phyloP scores from a whole-genome alignment of 2,797 vertebrate genomes.

The Karalla daura region DNA sequence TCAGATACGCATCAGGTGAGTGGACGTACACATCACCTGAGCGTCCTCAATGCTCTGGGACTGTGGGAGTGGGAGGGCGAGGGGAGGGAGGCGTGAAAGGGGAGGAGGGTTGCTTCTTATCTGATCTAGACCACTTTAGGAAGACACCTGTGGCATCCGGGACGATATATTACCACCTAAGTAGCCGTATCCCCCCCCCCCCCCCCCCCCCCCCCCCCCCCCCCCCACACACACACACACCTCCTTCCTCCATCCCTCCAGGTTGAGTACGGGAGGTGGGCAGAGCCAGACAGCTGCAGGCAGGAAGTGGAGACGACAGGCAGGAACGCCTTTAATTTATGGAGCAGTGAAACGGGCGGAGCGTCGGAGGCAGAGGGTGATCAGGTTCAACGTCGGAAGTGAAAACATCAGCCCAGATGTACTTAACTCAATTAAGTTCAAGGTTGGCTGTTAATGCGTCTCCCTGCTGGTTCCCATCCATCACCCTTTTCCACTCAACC shows the following conservation, averaged over 20 bases:
- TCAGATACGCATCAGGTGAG: background rate
- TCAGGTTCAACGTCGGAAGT: slow-evolving; percentile 33
- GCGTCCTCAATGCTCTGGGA: background rate
- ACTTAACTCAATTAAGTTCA: background rate
- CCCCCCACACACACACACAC: too few relatives aligned
- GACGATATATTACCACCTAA: slow-evolving; percentile 79
- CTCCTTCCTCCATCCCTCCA: too few relatives aligned
- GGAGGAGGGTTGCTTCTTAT: slow-evolving; percentile 69
- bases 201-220: too few relatives aligned
- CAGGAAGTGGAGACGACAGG: slow-evolving; percentile 59
- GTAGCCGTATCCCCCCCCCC: slow-evolving; percentile 63
- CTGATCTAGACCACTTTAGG: slow-evolving; percentile 83
- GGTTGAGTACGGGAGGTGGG: slow-evolving; percentile 58
- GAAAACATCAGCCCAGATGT: slow-evolving; percentile 1
- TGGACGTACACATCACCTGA: background rate
- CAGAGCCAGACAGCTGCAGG: slow-evolving; percentile 66
- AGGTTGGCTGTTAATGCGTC: too few relatives aligned
- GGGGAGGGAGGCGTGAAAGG: slow-evolving; percentile 28
- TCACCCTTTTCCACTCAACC: background rate
- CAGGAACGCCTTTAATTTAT: slow-evolving; percentile 54
- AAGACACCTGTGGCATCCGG: slow-evolving; percentile 80
- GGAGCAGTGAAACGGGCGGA: slow-evolving; percentile 18
- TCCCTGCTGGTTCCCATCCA: slow-evolving; percentile 3
- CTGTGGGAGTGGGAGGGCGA: background rate
- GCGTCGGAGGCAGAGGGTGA: slow-evolving; percentile 20